Evolutionary conservation across 2,797 vertebrate genomes (phyloP).

Genomic region (Euthynnus affinis): DNA sequence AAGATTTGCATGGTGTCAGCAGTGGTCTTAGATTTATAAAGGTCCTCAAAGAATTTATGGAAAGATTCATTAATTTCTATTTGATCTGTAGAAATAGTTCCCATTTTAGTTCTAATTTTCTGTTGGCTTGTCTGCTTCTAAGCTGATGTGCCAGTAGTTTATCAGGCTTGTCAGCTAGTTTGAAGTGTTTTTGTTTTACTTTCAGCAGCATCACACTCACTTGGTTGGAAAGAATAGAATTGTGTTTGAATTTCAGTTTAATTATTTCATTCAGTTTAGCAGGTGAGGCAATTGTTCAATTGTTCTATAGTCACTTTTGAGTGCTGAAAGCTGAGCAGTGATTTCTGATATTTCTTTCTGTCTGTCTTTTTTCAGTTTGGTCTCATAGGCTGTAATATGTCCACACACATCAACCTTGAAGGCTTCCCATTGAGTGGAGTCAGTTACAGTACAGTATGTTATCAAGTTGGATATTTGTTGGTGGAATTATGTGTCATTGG

Average conservation of each 20-base stretch:
- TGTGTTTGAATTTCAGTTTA: background rate
- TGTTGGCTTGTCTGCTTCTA: background rate
- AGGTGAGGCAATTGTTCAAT: background rate
- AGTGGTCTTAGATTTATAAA: too few species aligned
- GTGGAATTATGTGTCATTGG: background rate
- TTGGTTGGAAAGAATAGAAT: background rate
- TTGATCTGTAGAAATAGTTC: background rate
- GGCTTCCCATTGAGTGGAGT: background rate
- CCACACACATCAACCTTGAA: background rate
- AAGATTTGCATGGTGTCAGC: background rate
- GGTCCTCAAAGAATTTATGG: background rate
- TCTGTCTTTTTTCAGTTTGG: background rate
- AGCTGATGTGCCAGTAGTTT: background rate
- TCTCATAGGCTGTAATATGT: background rate
- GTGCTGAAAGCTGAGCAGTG: background rate
- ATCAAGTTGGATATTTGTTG: background rate
- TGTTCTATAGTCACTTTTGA: background rate
- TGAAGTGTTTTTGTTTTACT: background rate
- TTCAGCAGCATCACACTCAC: background rate
- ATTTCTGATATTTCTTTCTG: background rate
- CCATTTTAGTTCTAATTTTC: too few species aligned
- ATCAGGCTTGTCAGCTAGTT: background rate
- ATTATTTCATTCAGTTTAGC: background rate
- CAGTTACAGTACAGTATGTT: background rate
- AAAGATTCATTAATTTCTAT: constrained; percentile 1